A percentile compares a stretch with the other conserved stretches of the same genome.
Evolutionary conservation across 2,888 invertebrate species (phyloP).

Genomic region (Steinernema hermaphroditum): DNA sequence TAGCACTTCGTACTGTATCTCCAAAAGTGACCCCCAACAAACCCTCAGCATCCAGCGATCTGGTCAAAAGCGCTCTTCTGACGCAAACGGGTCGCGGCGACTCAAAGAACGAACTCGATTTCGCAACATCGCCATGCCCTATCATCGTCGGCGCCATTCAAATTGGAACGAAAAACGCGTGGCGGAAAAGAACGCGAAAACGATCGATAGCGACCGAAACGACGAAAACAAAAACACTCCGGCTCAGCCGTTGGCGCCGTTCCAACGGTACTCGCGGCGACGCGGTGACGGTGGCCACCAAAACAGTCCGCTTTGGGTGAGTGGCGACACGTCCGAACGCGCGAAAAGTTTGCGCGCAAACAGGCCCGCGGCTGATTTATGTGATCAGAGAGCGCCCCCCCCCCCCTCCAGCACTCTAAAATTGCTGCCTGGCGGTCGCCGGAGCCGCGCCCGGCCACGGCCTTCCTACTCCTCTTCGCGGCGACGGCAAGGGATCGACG

Average conservation of each 20-base stretch:
- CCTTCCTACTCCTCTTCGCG: constrained; percentile 21
- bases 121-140: no score
- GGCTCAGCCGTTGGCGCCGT: not conserved
- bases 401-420: not conserved
- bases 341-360: constrained; percentile 20
- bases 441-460: no score
- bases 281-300: not conserved
- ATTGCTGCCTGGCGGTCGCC: not conserved
- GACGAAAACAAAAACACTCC: constrained; percentile 18
- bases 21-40: no score
- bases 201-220: not conserved
- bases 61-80: no score
- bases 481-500: constrained; percentile 16
- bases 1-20: no score
- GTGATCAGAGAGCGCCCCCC: constrained; percentile 15
- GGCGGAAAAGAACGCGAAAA: not conserved
- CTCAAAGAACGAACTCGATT: no score
- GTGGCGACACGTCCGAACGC: not conserved
- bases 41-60: no score
- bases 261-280: not conserved
- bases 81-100: no score
- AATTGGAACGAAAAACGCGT: no score
- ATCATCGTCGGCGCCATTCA: no score
- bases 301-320: not conserved
- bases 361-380: constrained; percentile 11